Evolutionary conservation across 2,888 invertebrate species (phyloP).

Genomic region (Lasioglossum zephyrum): DNA sequence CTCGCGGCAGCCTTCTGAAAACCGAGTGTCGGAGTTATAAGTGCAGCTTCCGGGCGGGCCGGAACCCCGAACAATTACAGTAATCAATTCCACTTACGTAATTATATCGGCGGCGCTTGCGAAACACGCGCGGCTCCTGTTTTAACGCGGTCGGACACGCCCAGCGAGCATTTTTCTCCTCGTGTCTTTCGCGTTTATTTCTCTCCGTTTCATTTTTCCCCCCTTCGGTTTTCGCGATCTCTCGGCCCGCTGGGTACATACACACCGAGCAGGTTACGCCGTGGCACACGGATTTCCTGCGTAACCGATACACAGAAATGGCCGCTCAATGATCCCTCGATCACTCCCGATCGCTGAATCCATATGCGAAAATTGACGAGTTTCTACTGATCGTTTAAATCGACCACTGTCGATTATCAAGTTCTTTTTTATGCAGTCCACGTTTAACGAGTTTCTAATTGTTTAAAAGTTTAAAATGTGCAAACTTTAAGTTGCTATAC

Average conservation of each 20-base stretch:
- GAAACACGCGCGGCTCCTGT: slow-evolving; percentile 43
- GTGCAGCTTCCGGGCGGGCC: slow-evolving; percentile 66
- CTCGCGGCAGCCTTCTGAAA: slow-evolving; percentile 54
- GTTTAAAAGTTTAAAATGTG: no score
- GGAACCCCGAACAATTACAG: slow-evolving; percentile 67
- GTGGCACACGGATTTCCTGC: slow-evolving; percentile 23
- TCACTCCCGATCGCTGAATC: not conserved
- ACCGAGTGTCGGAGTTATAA: slow-evolving; percentile 58
- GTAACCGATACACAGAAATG: not conserved
- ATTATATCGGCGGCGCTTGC: slow-evolving; percentile 51
- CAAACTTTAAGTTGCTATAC: no score
- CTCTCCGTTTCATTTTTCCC: slow-evolving; percentile 5
- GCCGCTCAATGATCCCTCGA: not conserved
- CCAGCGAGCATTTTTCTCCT: slow-evolving; percentile 28
- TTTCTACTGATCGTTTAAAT: not conserved
- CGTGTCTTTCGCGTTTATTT: not conserved
- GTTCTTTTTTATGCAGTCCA: no score
- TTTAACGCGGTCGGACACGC: slow-evolving; percentile 46
- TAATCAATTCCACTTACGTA: slow-evolving; percentile 66
- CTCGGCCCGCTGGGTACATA: not conserved
- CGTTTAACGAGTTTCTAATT: no score
- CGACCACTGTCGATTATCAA: not conserved
- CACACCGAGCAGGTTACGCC: not conserved
- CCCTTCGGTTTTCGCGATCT: not conserved
- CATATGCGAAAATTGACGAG: not conserved